Percentiles rank a stretch among this genome's conserved stretches.
phyloP scores from a whole-genome alignment of 2,113 vertebrate genomes.

The Cyphomyrus discorhynchus region DNA sequence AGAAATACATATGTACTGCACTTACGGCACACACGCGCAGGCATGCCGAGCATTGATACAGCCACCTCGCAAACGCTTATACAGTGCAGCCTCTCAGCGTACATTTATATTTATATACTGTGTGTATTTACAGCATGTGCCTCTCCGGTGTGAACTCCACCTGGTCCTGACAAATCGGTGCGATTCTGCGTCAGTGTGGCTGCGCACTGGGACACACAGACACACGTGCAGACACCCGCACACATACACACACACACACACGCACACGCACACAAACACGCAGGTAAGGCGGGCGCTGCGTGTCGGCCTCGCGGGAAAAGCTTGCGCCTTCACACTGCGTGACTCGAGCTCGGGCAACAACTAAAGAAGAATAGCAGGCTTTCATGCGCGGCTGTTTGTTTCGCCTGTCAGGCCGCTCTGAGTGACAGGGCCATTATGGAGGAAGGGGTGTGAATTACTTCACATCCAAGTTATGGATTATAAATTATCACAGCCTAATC shows the following conservation, averaged over 20 bases:
- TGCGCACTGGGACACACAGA: neutral
- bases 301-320: neutral
- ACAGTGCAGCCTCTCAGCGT: neutral
- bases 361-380: conserved; percentile 29
- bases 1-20: neutral
- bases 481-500: conserved; percentile 65
- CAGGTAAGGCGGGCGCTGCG: neutral
- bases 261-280: neutral
- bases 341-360: conserved; percentile 8
- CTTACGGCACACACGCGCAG: neutral
- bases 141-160: neutral
- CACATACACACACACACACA: neutral
- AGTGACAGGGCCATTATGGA: conserved; percentile 59
- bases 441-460: conserved; percentile 42
- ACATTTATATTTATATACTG: neutral
- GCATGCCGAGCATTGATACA: neutral
- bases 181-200: neutral
- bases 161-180: neutral
- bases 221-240: neutral
- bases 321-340: conserved; percentile 10
- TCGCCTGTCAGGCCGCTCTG: conserved; percentile 40
- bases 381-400: conserved; percentile 39
- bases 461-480: conserved; percentile 58
- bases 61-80: neutral
- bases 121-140: neutral